phyloP scores from a whole-genome alignment of 2,888 invertebrate genomes.

The Hemicrepidius hirtus region DNA sequence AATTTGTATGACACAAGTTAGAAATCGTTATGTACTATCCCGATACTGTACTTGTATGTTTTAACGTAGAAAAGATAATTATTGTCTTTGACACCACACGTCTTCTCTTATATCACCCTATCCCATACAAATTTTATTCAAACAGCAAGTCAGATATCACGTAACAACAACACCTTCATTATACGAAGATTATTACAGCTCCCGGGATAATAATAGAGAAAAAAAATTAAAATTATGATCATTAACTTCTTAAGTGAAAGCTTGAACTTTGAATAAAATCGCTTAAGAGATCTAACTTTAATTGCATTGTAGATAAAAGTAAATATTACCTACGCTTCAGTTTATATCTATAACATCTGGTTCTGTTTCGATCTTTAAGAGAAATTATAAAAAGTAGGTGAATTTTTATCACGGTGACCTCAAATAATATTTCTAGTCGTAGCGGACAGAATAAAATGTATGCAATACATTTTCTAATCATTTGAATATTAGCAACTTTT shows the following conservation, averaged over 20 bases:
- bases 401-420: slow-evolving; percentile 35
- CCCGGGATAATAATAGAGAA: slow-evolving; percentile 10
- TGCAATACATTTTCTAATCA: neutral
- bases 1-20: no score
- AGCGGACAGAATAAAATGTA: neutral
- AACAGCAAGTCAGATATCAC: no score
- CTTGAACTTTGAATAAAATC: neutral
- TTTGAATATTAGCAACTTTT: neutral
- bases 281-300: no score
- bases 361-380: slow-evolving; percentile 14
- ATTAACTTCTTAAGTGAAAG: slow-evolving; percentile 27
- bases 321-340: neutral
- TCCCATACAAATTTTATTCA: no score
- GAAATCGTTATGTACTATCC: no score
- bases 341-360: slow-evolving; percentile 12
- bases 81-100: no score
- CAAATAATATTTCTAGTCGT: slow-evolving; percentile 6
- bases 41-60: no score
- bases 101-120: no score
- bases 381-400: slow-evolving; percentile 33
- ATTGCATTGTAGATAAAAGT: no score
- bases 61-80: no score
- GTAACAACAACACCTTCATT: neutral
- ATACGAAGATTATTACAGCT: neutral
- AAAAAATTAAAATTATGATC: slow-evolving; percentile 23